A percentile compares a stretch with the other conserved stretches of the same genome.
phyloP scores from a whole-genome alignment of 37 sponge, comb jelly and placozoan species.

The Chondrosia reniformis region DNA sequence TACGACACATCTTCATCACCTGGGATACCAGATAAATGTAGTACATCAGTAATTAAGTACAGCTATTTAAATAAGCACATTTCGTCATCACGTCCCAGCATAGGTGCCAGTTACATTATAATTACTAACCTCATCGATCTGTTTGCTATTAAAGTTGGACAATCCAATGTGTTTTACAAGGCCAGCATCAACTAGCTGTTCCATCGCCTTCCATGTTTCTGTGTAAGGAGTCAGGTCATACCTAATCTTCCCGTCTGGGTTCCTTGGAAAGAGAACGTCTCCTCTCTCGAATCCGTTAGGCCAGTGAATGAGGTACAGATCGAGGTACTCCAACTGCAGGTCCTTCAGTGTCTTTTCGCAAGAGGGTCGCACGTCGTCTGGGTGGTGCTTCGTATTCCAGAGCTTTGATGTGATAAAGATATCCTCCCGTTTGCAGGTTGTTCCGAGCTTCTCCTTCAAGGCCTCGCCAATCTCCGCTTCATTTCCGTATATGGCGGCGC shows the following conservation, averaged over 20 bases:
- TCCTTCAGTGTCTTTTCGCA: constrained; percentile 63
- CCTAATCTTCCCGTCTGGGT: constrained; percentile 63
- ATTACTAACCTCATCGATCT: constrained; percentile 67
- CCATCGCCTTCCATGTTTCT: constrained; percentile 90
- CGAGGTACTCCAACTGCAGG: constrained; percentile 83
- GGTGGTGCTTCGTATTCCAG: constrained; percentile 88
- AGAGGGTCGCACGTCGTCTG: constrained; percentile 75
- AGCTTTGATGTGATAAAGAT: constrained; percentile 89
- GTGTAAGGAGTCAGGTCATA: constrained; percentile 45
- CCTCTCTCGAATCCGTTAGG: constrained; percentile 64
- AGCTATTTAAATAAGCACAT: too few relatives aligned
- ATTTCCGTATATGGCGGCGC: constrained; percentile 86
- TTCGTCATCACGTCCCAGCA: background rate
- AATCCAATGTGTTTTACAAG: constrained; percentile 81
- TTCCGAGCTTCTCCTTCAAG: constrained; percentile 53
- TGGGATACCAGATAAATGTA: too few relatives aligned
- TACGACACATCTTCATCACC: constrained; percentile 37
- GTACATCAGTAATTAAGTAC: too few relatives aligned
- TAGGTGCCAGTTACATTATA: background rate
- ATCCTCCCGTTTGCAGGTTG: constrained; percentile 56
- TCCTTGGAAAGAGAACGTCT: constrained; percentile 55
- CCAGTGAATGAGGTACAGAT: constrained; percentile 96
- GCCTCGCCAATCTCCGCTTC: constrained; percentile 82
- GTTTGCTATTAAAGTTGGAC: constrained; percentile 93
- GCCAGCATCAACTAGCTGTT: constrained; percentile 85